Evolutionary conservation across 2,888 invertebrate genomes (phyloP), one percentile per base, ranked within the genome.

Genomic region (Ornithoptera alexandrae): DNA sequence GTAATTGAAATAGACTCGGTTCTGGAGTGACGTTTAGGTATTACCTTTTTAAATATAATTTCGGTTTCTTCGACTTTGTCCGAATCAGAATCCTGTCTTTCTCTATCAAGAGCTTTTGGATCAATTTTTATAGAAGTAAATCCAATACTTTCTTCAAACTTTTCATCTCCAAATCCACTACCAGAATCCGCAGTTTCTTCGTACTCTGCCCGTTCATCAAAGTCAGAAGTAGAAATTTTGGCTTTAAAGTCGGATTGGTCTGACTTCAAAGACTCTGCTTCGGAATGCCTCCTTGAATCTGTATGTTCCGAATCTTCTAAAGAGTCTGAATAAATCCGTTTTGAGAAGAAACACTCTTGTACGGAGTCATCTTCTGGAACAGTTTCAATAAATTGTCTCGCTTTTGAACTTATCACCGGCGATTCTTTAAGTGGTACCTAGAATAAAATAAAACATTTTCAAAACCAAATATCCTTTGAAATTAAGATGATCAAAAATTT

Each of bases 361-460:
- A 93, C 93, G 7, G 93, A 93, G 76, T 93, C 93, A 77, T 93
- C 93, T 83, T 93, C 93, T 7, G 93, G 93, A n/a, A 93, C 93
- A 10, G 93, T 93, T 77, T 93, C 93, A 72, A 93, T 93, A 72
- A 93, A 93, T 72, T 93, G 93, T 1, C 93, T 84, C 22, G 93
- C 93, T 76, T 93, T 93, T 17, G 93, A 92, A 74, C 93, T 93
- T 53, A 93, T 93, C 0, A 92, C 89, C 59, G 92, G 92, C 1
- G 92, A 92, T 73, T 92, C 93, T 79, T 92, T 93, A 24, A 88
- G 85, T 50, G 87, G 84, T 30, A 84, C 76, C 92, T 78, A 66
- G 60, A 68, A 73, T 5, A 53, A 6, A n/a, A 53, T n/a, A 4
- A 53, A 53, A n/a, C n/a, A 53, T 53, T 53, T n/a, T 53, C 7